phyloP scores from a whole-genome alignment of 2,888 invertebrate genomes.

The Thecocarcelia acutangulata region DNA sequence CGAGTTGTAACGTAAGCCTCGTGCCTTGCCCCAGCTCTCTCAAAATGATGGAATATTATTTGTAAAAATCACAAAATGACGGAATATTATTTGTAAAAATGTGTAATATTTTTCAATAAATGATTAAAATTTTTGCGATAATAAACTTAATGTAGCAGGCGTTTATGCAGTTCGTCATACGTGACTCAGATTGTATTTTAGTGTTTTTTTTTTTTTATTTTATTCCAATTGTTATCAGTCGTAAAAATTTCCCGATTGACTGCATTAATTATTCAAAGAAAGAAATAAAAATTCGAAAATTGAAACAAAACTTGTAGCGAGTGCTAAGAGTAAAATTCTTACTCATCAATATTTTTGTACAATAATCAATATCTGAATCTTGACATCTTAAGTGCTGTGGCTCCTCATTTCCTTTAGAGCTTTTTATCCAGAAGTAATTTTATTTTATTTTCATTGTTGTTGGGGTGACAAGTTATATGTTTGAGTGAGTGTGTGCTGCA shows the following conservation, averaged over 20 bases:
- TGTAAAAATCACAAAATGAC: too few species aligned
- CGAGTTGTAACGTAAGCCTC: too few species aligned
- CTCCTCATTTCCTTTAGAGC: slow-evolving; percentile 61
- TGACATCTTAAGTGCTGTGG: slow-evolving; percentile 67
- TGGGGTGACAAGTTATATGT: slow-evolving; percentile 10
- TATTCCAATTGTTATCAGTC: slow-evolving; percentile 21
- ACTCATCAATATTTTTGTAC: background rate
- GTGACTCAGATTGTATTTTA: background rate
- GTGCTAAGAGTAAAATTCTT: background rate
- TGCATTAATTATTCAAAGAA: background rate
- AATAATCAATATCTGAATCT: slow-evolving; percentile 61
- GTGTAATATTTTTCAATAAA: too few species aligned
- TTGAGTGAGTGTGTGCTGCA: background rate
- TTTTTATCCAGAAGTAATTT: slow-evolving; percentile 7
- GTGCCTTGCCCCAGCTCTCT: too few species aligned
- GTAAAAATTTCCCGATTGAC: background rate
- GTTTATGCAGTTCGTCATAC: too few species aligned
- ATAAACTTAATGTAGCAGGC: too few species aligned
- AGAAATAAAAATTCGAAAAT: slow-evolving; percentile 21
- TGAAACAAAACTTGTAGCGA: background rate
- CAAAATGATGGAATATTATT: too few species aligned
- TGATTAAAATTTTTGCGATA: too few species aligned
- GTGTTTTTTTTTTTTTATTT: background rate
- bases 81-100: too few species aligned
- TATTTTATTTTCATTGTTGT: slow-evolving; percentile 1